Conservation (phyloP, 1,140 invertebrate genomes). For the Saccostrea echinata region DNA sequence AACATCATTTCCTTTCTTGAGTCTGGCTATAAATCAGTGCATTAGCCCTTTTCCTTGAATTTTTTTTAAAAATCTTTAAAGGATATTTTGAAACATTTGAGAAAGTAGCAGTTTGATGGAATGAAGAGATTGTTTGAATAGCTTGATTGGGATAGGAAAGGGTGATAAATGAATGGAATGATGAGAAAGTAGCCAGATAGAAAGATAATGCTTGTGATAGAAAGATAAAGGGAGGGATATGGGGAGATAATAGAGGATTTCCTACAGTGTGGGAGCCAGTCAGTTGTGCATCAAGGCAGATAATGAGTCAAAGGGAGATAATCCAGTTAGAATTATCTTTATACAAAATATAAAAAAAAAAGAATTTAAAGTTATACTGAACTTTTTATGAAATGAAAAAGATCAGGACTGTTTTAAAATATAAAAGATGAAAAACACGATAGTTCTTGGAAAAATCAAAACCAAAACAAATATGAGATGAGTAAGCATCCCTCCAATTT, state of each 20-base stretch:
- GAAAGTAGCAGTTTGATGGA: neutral
- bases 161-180: neutral
- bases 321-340: neutral
- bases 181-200: conserved; percentile 23
- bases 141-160: neutral
- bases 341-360: neutral
- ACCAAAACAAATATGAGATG: neutral
- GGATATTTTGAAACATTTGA: neutral
- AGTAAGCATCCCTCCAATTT: neutral
- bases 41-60: neutral
- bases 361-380: no score
- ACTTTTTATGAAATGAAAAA: neutral
- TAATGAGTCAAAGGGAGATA: conserved; percentile 18
- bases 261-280: conserved; percentile 10
- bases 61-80: neutral
- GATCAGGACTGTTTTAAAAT: neutral
- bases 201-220: conserved; percentile 11
- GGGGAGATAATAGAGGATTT: neutral
- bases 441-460: neutral
- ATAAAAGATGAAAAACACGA: neutral
- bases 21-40: conserved; percentile 14
- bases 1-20: conserved; percentile 32
- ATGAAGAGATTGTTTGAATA: conserved; percentile 4
- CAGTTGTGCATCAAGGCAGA: conserved; percentile 1
- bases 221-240: conserved; percentile 8